phyloP scores from a whole-genome alignment of 2,113 vertebrate genomes.

The Rhinopomastus cyanomelas region DNA sequence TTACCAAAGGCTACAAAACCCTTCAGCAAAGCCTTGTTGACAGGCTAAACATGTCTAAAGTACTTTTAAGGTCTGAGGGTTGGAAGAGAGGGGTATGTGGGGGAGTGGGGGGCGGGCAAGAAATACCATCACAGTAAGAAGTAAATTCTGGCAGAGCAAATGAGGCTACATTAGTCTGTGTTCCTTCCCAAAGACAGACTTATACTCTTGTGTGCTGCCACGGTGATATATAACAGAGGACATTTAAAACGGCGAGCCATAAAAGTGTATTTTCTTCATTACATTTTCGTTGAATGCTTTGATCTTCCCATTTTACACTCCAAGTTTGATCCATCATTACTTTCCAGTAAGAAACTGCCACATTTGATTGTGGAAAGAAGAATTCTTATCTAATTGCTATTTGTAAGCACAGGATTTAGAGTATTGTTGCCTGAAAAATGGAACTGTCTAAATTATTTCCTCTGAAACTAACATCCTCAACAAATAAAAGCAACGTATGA shows the following conservation, averaged over 20 bases:
- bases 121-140: slow-evolving; percentile 77
- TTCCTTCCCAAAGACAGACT: slow-evolving; percentile 66
- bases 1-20: slow-evolving; percentile 75
- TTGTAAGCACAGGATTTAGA: slow-evolving; percentile 75
- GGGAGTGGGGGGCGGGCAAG: background rate
- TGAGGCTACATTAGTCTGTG: slow-evolving; percentile 83
- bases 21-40: slow-evolving; percentile 73
- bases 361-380: slow-evolving; percentile 70
- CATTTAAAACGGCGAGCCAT: slow-evolving; percentile 68
- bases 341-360: slow-evolving; percentile 72
- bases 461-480: slow-evolving; percentile 74
- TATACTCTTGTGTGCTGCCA: slow-evolving; percentile 45
- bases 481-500: slow-evolving; percentile 77
- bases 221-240: slow-evolving; percentile 62
- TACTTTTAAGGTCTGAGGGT: slow-evolving; percentile 68
- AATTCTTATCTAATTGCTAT: slow-evolving; percentile 79
- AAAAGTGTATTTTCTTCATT: slow-evolving; percentile 74
- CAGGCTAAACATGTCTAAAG: slow-evolving; percentile 75
- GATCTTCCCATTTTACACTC: slow-evolving; percentile 61
- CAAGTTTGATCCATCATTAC: slow-evolving; percentile 67
- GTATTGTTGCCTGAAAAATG: slow-evolving; percentile 77
- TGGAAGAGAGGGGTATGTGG: background rate
- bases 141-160: slow-evolving; percentile 83
- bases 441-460: slow-evolving; percentile 78
- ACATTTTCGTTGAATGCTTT: slow-evolving; percentile 59